Percentiles rank a stretch among this genome's conserved stretches.
Conservation (phyloP, 2,797 vertebrate genomes). For the Ciconia nigra region DNA sequence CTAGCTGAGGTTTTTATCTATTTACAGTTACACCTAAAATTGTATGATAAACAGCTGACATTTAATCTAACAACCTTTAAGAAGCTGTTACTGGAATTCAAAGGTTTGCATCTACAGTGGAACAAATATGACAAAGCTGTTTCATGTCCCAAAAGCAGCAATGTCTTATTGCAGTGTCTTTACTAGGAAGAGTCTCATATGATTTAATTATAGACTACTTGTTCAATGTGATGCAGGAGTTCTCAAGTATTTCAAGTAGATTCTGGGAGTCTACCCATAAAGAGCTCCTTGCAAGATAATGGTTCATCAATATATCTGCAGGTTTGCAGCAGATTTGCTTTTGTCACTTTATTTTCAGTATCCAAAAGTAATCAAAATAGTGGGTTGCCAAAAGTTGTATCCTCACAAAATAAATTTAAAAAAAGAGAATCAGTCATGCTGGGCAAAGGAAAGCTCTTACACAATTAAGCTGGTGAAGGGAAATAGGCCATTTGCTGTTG, state of each 20-base stretch:
- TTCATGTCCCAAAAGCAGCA: background rate
- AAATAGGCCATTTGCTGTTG: background rate
- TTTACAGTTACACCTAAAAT: background rate
- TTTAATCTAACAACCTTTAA: background rate
- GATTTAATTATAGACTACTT: background rate
- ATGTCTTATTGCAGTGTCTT: background rate
- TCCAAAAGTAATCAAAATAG: conserved; percentile 8
- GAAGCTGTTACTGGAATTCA: background rate
- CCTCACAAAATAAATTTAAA: conserved; percentile 1
- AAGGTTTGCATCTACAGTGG: background rate
- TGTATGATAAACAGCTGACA: background rate
- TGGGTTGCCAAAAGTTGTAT: conserved; percentile 3
- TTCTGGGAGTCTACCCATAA: background rate
- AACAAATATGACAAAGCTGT: background rate
- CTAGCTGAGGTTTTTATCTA: background rate
- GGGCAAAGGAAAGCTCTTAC: conserved; percentile 6
- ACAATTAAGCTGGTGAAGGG: background rate
- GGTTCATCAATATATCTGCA: background rate
- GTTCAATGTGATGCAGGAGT: background rate
- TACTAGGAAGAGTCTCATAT: background rate
- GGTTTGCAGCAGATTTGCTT: background rate
- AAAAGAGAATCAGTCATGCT: background rate
- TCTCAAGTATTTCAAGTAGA: background rate
- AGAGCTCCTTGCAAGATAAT: background rate
- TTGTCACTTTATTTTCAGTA: conserved; percentile 34